Percentiles rank a stretch among this genome's conserved stretches.
These are phyloP conservation scores for Cirrhinus molitorella DNA, from an alignment of 2,797 vertebrate genomes.

Conservation along the genomic window DNA sequence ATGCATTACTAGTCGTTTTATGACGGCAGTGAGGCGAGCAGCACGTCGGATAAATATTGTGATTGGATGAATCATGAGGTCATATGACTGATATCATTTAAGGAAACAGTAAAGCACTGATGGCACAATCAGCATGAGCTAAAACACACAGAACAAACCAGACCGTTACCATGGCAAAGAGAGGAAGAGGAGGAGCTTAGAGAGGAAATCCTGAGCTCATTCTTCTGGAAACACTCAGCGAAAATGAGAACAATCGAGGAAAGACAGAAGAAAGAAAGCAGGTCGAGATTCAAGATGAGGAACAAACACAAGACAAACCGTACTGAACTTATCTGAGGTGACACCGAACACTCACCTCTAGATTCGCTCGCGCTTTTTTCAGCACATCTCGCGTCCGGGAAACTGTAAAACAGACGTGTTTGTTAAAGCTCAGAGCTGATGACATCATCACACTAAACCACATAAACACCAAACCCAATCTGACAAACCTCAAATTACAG, in stretches of 20 bases:
- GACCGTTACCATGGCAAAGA: slow-evolving; percentile 81
- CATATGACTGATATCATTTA: background rate
- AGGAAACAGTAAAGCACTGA: background rate
- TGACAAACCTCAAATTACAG: background rate
- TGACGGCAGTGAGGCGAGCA: background rate
- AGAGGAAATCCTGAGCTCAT: slow-evolving; percentile 84
- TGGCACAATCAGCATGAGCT: slow-evolving; percentile 6
- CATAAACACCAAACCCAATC: background rate
- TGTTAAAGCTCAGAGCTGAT: slow-evolving; percentile 8
- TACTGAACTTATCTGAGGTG: background rate
- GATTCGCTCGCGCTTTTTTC: slow-evolving; percentile 91
- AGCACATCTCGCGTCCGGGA: slow-evolving; percentile 92
- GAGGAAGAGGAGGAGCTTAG: slow-evolving; percentile 84
- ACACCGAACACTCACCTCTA: slow-evolving; percentile 82
- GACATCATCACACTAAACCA: background rate
- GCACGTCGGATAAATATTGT: background rate
- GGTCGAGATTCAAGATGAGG: slow-evolving; percentile 23
- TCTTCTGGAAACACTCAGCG: slow-evolving; percentile 80
- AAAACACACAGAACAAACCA: slow-evolving; percentile 58
- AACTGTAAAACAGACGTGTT: slow-evolving; percentile 76
- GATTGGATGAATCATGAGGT: background rate
- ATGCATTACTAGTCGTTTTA: background rate
- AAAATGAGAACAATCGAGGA: slow-evolving; percentile 53
- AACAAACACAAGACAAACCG: slow-evolving; percentile 45
- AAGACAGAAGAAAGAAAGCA: slow-evolving; percentile 54